Conservation (phyloP, 2,888 invertebrate species). For the Suillia variegata region DNA sequence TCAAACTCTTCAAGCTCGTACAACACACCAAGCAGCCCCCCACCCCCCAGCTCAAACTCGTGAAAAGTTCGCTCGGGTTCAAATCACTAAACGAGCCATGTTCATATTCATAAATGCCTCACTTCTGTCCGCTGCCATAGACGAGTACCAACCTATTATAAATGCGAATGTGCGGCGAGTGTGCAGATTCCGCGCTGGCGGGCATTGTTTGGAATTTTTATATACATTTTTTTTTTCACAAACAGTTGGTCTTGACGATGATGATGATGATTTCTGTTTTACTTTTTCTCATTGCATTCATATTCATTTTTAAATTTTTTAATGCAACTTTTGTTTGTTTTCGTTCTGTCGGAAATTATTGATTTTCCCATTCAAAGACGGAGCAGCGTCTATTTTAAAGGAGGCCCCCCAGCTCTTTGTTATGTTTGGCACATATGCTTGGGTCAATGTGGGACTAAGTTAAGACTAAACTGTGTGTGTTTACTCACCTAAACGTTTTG, state of each 20-base stretch:
- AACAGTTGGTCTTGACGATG: conserved; percentile 5
- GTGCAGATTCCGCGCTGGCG: neutral
- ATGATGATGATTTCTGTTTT: neutral
- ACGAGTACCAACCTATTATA: too few species aligned
- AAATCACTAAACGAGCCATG: conserved; percentile 9
- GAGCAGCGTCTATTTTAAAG: neutral
- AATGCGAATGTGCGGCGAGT: neutral
- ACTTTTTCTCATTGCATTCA: neutral
- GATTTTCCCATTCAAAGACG: conserved; percentile 21
- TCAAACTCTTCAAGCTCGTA: too few species aligned
- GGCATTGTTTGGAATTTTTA: conserved; percentile 11
- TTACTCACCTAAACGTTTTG: conserved; percentile 83
- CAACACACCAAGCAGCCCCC: neutral
- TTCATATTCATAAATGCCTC: conserved; percentile 6
- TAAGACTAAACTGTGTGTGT: neutral
- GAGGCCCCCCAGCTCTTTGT: too few species aligned
- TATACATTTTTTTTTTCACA: conserved; percentile 17
- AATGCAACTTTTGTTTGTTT: conserved; percentile 14
- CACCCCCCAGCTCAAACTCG: neutral
- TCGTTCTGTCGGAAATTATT: conserved; percentile 6
- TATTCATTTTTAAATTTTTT: neutral
- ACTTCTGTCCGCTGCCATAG: neutral
- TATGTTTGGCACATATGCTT: conserved; percentile 26
- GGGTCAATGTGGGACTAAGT: too few species aligned
- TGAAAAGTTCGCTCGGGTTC: conserved; percentile 8